Percentiles rank a stretch among this genome's conserved stretches.
These are phyloP conservation scores for Semnopithecus entellus DNA, from an alignment of 2,113 vertebrate genomes.

Conservation along the genomic window DNA sequence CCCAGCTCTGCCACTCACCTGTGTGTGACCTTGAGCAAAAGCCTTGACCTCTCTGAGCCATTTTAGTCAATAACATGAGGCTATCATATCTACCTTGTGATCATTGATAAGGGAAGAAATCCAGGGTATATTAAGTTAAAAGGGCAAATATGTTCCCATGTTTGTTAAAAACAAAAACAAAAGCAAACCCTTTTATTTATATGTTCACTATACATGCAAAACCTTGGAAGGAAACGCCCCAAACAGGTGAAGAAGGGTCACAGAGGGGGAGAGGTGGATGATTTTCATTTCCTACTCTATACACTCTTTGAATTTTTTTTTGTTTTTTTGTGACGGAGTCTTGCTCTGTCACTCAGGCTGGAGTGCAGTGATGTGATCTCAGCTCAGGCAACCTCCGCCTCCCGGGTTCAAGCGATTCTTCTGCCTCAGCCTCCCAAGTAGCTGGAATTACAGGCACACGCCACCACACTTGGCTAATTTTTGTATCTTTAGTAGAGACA, in stretches of 20 bases:
- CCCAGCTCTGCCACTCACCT: background rate
- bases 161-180: background rate
- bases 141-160: background rate
- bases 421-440: no score
- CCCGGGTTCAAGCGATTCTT: no score
- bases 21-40: background rate
- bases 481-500: no score
- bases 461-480: no score
- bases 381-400: no score
- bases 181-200: background rate
- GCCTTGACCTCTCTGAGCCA: fast-evolving
- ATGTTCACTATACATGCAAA: background rate
- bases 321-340: no score
- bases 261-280: background rate
- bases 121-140: background rate
- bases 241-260: background rate
- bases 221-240: background rate
- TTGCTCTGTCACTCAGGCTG: no score
- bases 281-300: background rate
- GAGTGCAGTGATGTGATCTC: no score
- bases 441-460: no score
- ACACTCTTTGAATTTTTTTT: background rate
- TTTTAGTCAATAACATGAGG: fast-evolving
- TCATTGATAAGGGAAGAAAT: background rate
- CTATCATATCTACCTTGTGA: fast-evolving